phyloP scores from a whole-genome alignment of 1,140 invertebrate genomes.

The Lordiphosa clarofinis region DNA sequence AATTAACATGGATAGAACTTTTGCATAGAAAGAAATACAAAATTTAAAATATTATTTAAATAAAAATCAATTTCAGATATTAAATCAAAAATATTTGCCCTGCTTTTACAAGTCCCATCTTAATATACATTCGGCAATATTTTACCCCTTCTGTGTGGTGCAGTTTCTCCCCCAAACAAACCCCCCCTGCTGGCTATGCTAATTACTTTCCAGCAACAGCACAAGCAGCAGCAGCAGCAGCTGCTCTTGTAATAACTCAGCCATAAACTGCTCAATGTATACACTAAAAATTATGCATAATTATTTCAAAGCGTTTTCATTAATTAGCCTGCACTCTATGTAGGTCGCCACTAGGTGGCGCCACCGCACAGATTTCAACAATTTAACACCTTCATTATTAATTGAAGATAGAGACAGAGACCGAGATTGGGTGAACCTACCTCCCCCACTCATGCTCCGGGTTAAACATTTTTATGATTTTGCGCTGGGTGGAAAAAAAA shows the following conservation, averaged over 20 bases:
- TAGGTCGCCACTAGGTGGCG: slow-evolving; percentile 14
- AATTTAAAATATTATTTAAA: no score
- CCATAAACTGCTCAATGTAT: slow-evolving; percentile 77
- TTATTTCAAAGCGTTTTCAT: slow-evolving; percentile 77
- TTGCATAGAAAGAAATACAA: no score
- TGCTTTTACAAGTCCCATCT: no score
- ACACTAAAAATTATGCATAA: slow-evolving; percentile 78
- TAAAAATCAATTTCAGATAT: no score
- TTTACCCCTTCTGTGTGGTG: background rate
- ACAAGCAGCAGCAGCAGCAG: slow-evolving; percentile 46
- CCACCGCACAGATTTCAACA: slow-evolving; percentile 65
- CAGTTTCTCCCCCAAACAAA: background rate
- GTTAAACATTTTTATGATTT: slow-evolving; percentile 37
- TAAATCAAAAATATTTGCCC: no score
- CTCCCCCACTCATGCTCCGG: slow-evolving; percentile 13
- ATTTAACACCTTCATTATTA: slow-evolving; percentile 77
- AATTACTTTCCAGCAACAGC: slow-evolving; percentile 52
- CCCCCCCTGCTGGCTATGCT: slow-evolving; percentile 46
- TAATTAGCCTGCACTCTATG: slow-evolving; percentile 57
- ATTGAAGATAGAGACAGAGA: slow-evolving; percentile 64
- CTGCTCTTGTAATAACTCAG: slow-evolving; percentile 76
- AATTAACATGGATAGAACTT: no score
- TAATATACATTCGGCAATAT: background rate
- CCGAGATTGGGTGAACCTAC: background rate
- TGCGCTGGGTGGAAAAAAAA: slow-evolving; percentile 22